Evolutionary conservation across 2,113 vertebrate genomes (phyloP), one percentile per base, ranked within the genome.

Genomic region (Gavialis gangeticus): DNA sequence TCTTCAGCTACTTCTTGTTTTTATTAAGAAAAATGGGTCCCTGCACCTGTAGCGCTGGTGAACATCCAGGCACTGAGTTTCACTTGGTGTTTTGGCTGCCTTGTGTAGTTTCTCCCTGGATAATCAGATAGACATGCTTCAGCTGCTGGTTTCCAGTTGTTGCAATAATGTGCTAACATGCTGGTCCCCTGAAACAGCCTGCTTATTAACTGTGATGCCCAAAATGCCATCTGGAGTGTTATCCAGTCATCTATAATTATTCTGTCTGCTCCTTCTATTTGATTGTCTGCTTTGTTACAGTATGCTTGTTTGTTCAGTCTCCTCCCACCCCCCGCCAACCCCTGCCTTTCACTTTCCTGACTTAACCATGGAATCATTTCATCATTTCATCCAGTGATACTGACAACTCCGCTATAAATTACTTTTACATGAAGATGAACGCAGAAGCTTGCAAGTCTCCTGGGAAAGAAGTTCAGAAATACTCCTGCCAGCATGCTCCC

Each of bases 121-220:
- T 91, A 84, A 95, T 87, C 93, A 66, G 75, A 28, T 60, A 91
- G 81, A 91, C 58, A 90, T 85, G 59, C 79, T 85, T 89, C 79
- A 96, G 94, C 91, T 91, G 83, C 75, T 78, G 87, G 71, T 92
- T 89, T 97, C 91, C 89, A 60, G 73, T 90, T 76, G 83, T 92
- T 92, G 82, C 82, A 79, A 88, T 91, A 92, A 95, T 66, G 87
- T 75, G 87, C 95, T 94, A 93, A 93, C 88, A 66, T 76, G 73
- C 64, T 83, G 60, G 89, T 91, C 93, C 89, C 82, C 79, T 46
- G 69, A 94, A 96, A 94, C 90, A 93, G 94, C 71, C 94, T 83
- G 73, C 84, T 94, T 90, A 79, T 95, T 95, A 95, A 87, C 88
- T 63, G 71, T 37, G 60, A 75, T 95, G 94, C 83, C 95, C 96